These are phyloP conservation scores for Lysandra bellargus DNA, from an alignment of 2,888 invertebrate genomes.

Conservation along the genomic window DNA sequence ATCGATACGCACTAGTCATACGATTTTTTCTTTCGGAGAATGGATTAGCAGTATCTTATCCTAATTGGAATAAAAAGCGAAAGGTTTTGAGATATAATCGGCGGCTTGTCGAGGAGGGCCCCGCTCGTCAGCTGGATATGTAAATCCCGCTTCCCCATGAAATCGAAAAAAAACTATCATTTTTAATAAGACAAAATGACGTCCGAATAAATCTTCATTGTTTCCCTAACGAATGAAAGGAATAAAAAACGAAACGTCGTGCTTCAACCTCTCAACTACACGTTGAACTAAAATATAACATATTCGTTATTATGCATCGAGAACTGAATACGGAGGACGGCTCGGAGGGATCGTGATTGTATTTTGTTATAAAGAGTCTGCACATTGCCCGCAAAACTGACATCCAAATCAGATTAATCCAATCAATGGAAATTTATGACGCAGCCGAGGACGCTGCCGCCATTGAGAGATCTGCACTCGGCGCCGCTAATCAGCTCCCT, in stretches of 20 bases:
- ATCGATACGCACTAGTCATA: conserved; percentile 8
- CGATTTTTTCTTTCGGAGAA: neutral
- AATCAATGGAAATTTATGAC: conserved; percentile 81
- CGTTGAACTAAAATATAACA: conserved; percentile 50
- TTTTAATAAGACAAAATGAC: conserved; percentile 66
- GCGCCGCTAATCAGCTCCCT: conserved; percentile 65
- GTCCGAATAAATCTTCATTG: conserved; percentile 62
- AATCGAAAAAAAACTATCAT: conserved; percentile 55
- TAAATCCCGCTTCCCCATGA: conserved; percentile 37
- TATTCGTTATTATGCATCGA: conserved; percentile 66
- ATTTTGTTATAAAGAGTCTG: conserved; percentile 72
- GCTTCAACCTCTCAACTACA: conserved; percentile 49
- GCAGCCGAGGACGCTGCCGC: conserved; percentile 68
- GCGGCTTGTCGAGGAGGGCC: conserved; percentile 37
- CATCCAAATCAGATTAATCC: conserved; percentile 81
- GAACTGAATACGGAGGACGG: conserved; percentile 60
- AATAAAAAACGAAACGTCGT: conserved; percentile 48
- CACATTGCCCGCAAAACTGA: conserved; percentile 76
- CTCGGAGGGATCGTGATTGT: conserved; percentile 62
- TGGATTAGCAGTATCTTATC: conserved; percentile 21
- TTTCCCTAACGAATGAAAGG: conserved; percentile 61
- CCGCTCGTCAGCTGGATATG: conserved; percentile 39
- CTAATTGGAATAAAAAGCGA: conserved; percentile 34
- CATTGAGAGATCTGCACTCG: conserved; percentile 68
- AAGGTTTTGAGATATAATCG: conserved; percentile 37